These are phyloP conservation scores for Enteromius fasciolatus DNA, from an alignment of 2,797 vertebrate species.

Conservation along the genomic window DNA sequence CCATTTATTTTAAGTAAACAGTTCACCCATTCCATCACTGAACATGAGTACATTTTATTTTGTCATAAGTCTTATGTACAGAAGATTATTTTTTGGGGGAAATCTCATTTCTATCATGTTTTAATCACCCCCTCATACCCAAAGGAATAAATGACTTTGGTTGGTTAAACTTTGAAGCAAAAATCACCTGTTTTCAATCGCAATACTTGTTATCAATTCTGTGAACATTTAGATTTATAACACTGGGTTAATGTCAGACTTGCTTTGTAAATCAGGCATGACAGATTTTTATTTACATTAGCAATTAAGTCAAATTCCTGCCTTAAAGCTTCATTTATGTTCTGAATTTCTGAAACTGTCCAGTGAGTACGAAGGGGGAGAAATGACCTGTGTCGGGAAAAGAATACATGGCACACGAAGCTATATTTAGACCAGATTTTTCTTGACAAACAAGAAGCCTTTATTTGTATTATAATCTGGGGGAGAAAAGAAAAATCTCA, in stretches of 20 bases:
- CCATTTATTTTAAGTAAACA: constrained; percentile 57
- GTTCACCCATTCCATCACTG: constrained; percentile 46
- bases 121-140: constrained; percentile 6
- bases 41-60: constrained; percentile 46
- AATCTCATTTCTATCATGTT: constrained; percentile 38
- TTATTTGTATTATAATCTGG: constrained; percentile 72
- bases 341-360: neutral
- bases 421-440: constrained; percentile 58
- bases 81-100: constrained; percentile 45
- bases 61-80: constrained; percentile 40
- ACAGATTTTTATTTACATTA: constrained; percentile 2
- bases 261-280: neutral
- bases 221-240: neutral
- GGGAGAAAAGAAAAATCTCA: constrained; percentile 73
- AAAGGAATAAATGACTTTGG: constrained; percentile 15
- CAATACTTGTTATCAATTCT: neutral
- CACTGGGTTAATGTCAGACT: neutral
- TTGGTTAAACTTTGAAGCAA: neutral
- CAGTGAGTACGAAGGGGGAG: constrained; percentile 19
- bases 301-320: neutral
- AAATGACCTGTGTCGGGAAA: neutral
- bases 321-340: neutral
- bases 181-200: neutral
- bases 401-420: constrained; percentile 44
- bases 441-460: constrained; percentile 81